These are phyloP conservation scores for Cheirogaleus medius DNA, from an alignment of 2,113 vertebrate species.

Conservation along the genomic window DNA sequence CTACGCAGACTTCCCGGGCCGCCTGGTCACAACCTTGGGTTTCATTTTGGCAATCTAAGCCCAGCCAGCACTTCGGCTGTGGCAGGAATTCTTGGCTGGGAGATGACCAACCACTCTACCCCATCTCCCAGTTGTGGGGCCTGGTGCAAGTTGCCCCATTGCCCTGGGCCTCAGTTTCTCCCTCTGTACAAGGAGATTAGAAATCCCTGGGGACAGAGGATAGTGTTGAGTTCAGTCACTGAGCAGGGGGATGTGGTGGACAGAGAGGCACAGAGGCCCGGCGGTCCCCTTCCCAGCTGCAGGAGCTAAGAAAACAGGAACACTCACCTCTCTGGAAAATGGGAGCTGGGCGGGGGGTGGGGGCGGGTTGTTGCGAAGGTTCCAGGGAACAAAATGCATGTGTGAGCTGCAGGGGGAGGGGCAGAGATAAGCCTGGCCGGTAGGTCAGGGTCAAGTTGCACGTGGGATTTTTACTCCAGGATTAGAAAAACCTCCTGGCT, in stretches of 20 bases:
- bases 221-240: neutral
- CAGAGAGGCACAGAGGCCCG: neutral
- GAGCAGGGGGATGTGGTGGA: neutral
- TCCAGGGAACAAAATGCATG: neutral
- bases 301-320: neutral
- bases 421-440: neutral
- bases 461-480: neutral
- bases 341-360: neutral
- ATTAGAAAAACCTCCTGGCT: neutral
- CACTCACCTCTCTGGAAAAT: neutral
- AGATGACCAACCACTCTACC: no score
- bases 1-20: fast-evolving
- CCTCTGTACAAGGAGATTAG: neutral
- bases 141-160: neutral
- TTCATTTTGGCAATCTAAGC: neutral
- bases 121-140: neutral
- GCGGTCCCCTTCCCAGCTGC: neutral
- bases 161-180: neutral
- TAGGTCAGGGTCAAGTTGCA: neutral
- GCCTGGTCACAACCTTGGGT: neutral
- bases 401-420: neutral
- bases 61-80: neutral
- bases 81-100: neutral
- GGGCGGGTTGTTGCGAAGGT: neutral
- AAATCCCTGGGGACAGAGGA: neutral